A percentile compares a stretch with the other conserved stretches of the same genome.
Evolutionary conservation across 2,888 invertebrate species (phyloP).

Genomic region (Drosophila cognata): DNA sequence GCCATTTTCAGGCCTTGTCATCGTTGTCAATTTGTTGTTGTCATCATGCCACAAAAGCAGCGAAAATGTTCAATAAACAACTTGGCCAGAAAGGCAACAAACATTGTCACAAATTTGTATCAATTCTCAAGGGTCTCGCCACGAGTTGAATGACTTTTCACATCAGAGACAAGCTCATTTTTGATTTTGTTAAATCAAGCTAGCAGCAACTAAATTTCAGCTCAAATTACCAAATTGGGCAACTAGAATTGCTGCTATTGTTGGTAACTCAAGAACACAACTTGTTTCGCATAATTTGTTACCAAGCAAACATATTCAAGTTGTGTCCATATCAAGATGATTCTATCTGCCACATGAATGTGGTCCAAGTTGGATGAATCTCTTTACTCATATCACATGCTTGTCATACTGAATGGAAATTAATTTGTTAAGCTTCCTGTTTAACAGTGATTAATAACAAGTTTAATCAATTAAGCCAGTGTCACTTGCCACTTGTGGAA

Average conservation of each 20-base stretch:
- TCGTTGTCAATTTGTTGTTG: slow-evolving; percentile 6
- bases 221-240: slow-evolving; percentile 31
- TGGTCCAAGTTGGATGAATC: background rate
- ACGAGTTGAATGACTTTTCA: slow-evolving; percentile 61
- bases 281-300: slow-evolving; percentile 10
- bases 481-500: background rate
- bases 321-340: background rate
- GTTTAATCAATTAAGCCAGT: background rate
- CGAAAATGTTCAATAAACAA: slow-evolving; percentile 57
- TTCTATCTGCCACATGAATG: background rate
- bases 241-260: background rate
- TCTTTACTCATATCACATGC: background rate
- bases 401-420: background rate
- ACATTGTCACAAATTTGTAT: slow-evolving; percentile 64
- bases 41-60: slow-evolving; percentile 24
- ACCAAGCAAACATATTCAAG: background rate
- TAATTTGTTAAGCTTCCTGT: background rate
- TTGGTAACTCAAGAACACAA: background rate
- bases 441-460: background rate
- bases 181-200: background rate
- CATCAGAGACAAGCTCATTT: background rate
- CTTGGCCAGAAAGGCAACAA: slow-evolving; percentile 17
- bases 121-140: slow-evolving; percentile 70
- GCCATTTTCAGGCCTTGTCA: slow-evolving; percentile 71
- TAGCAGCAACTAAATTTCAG: slow-evolving; percentile 1